Evolutionary conservation across 1,140 invertebrate species (phyloP).

Genomic region (Drosophila bifasciata): DNA sequence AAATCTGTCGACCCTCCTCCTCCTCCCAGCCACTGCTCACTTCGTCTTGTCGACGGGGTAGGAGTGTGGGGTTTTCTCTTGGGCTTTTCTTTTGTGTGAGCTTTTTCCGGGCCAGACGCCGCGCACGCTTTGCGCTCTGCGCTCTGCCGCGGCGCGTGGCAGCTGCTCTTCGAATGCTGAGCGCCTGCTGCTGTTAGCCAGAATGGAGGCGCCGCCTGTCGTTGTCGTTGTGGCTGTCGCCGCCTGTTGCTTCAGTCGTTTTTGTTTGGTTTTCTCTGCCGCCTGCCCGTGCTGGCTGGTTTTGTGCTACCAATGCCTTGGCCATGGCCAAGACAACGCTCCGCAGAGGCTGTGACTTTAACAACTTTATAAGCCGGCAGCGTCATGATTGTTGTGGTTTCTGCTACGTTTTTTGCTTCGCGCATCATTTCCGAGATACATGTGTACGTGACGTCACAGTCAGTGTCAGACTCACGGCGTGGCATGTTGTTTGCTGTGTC

Average conservation of each 20-base stretch:
- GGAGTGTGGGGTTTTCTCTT: slow-evolving; percentile 1
- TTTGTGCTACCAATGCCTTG: slow-evolving; percentile 22
- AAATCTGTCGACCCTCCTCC: slow-evolving; percentile 47
- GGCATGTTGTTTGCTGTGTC: slow-evolving; percentile 20
- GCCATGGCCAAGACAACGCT: slow-evolving; percentile 66
- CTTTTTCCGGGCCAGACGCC: background rate
- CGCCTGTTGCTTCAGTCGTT: slow-evolving; percentile 66
- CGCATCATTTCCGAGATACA: slow-evolving; percentile 42
- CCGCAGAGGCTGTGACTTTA: slow-evolving; percentile 51
- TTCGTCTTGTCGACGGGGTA: background rate
- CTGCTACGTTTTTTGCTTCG: slow-evolving; percentile 46
- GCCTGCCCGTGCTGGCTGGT: background rate
- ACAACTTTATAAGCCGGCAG: slow-evolving; percentile 71
- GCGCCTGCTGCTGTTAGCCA: slow-evolving; percentile 71
- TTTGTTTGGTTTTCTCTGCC: slow-evolving; percentile 5
- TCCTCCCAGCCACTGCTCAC: background rate
- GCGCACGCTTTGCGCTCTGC: slow-evolving; percentile 32
- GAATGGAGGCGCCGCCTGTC: slow-evolving; percentile 60
- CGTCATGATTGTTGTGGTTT: slow-evolving; percentile 18
- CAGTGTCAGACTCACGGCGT: no score
- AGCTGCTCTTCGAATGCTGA: slow-evolving; percentile 41
- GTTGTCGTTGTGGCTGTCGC: slow-evolving; percentile 16
- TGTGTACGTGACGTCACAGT: background rate
- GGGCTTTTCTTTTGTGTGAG: slow-evolving; percentile 36
- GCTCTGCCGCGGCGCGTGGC: slow-evolving; percentile 14